phyloP scores from a whole-genome alignment of 2,797 vertebrate species.

The Rhincodon typus region DNA sequence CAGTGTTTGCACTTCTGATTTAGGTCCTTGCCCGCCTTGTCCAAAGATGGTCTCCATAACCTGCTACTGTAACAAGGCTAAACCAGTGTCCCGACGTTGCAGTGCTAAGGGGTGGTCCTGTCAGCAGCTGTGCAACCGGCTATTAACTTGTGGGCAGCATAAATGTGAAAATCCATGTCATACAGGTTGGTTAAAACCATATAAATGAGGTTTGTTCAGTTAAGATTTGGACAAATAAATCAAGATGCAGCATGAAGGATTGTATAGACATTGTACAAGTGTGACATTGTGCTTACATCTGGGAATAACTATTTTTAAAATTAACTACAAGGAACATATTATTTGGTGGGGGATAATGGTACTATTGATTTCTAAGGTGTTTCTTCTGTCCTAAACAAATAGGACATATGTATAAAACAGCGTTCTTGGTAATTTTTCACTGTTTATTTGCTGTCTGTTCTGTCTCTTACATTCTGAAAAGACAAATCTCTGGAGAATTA shows the following conservation, averaged over 20 bases:
- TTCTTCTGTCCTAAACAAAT: neutral
- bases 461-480: neutral
- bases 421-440: no score
- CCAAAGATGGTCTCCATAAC: constrained; percentile 87
- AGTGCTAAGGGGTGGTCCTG: constrained; percentile 87
- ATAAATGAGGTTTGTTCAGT: neutral
- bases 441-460: neutral
- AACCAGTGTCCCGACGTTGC: constrained; percentile 78
- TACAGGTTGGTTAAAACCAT: constrained; percentile 58
- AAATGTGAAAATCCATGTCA: constrained; percentile 73
- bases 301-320: neutral
- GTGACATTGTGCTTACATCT: neutral
- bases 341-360: neutral
- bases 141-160: constrained; percentile 75
- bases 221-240: neutral
- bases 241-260: neutral
- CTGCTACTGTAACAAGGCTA: constrained; percentile 81
- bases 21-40: constrained; percentile 91
- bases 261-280: neutral
- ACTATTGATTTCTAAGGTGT: neutral
- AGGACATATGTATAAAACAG: no score
- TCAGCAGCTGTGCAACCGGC: constrained; percentile 60
- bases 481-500: no score
- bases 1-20: constrained; percentile 40
- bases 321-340: neutral